phyloP scores from a whole-genome alignment of 2,888 invertebrate genomes.

The Lydus trimaculatus region DNA sequence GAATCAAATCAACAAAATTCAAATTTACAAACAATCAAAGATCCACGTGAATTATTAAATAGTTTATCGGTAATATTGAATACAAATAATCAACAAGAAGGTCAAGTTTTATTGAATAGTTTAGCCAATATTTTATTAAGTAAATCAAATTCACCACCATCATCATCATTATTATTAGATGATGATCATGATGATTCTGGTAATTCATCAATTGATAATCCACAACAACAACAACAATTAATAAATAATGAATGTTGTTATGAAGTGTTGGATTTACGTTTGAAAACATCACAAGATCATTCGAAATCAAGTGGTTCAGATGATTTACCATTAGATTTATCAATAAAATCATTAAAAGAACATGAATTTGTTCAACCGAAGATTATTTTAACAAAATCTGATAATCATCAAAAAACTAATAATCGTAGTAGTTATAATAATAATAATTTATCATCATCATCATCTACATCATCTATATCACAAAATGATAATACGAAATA shows the following conservation, averaged over 20 bases:
- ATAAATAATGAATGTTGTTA: slow-evolving; percentile 13
- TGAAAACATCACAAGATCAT: background rate
- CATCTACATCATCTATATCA: no score
- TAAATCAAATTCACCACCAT: background rate
- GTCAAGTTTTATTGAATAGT: slow-evolving; percentile 30
- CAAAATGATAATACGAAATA: slow-evolving; percentile 26
- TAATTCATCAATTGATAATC: slow-evolving; percentile 32
- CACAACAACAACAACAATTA: slow-evolving; percentile 19
- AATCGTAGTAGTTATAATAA: background rate
- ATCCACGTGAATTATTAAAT: slow-evolving; percentile 31
- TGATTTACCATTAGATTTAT: slow-evolving; percentile 19
- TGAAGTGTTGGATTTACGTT: slow-evolving; percentile 24
- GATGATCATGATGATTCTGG: slow-evolving; percentile 33
- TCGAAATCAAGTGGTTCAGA: slow-evolving; percentile 8
- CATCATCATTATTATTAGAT: background rate
- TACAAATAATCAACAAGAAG: slow-evolving; percentile 34
- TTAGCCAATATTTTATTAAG: slow-evolving; percentile 24
- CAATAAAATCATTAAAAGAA: slow-evolving; percentile 18
- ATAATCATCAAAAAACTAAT: background rate
- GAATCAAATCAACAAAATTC: slow-evolving; percentile 6
- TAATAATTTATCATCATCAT: slow-evolving; percentile 25
- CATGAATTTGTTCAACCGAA: slow-evolving; percentile 17
- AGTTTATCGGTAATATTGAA: slow-evolving; percentile 36
- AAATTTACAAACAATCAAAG: slow-evolving; percentile 19
- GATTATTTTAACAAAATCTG: slow-evolving; percentile 12